Percentiles rank a stretch among this genome's conserved stretches.
These are phyloP conservation scores for Xestoiulus laeticollis DNA, from an alignment of 2,888 invertebrate species.

Conservation along the genomic window DNA sequence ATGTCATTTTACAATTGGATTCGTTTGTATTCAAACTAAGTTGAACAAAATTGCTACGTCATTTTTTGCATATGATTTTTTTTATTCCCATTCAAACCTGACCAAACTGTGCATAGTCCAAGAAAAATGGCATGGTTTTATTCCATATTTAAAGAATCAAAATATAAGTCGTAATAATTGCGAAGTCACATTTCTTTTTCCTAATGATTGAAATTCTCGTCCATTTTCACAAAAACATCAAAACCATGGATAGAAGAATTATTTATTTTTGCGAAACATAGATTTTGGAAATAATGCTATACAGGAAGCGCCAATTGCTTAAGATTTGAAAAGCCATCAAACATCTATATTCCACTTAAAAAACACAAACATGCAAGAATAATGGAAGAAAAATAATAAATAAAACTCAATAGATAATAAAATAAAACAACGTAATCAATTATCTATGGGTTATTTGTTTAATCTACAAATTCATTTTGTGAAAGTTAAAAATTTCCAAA, in stretches of 20 bases:
- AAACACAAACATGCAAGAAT: conserved; percentile 32
- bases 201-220: neutral
- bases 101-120: neutral
- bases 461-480: too few species aligned
- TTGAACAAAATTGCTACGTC: neutral
- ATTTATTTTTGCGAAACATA: conserved; percentile 28
- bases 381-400: neutral
- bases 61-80: neutral
- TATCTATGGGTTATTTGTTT: neutral
- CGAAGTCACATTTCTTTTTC: neutral
- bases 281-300: conserved; percentile 6
- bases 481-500: too few species aligned
- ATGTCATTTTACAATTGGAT: neutral
- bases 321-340: neutral
- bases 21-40: neutral
- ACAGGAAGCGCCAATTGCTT: conserved; percentile 41
- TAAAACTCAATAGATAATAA: neutral
- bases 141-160: neutral
- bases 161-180: neutral
- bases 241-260: neutral
- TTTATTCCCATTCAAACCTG: neutral
- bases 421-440: neutral
- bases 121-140: neutral
- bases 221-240: neutral
- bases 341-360: conserved; percentile 40